Conservation (phyloP, 1,140 invertebrate species). For the Planococcus citri region DNA sequence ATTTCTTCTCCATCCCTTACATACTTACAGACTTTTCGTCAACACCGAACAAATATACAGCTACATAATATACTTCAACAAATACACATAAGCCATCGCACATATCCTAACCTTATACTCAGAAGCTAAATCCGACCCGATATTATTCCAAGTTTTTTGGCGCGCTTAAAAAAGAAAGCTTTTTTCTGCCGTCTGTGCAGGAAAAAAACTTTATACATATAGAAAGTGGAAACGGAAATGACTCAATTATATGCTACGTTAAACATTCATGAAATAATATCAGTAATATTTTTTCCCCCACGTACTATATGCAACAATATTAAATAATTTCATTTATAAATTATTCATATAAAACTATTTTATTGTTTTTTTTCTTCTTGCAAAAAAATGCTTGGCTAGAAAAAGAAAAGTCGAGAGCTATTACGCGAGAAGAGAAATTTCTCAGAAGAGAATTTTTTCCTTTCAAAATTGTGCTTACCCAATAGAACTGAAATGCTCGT, state of each 20-base stretch:
- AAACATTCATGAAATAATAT: slow-evolving; percentile 20
- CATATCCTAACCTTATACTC: background rate
- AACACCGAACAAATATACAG: too few species aligned
- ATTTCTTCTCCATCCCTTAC: too few species aligned
- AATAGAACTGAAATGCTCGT: background rate
- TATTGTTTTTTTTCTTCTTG: background rate
- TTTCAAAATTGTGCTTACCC: background rate
- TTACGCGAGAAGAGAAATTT: background rate
- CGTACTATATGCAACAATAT: slow-evolving; percentile 19
- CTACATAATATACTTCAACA: background rate
- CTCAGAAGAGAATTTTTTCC: background rate
- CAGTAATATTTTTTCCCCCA: slow-evolving; percentile 6
- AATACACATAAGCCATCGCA: background rate
- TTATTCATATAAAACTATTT: background rate
- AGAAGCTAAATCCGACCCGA: background rate
- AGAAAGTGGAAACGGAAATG: slow-evolving; percentile 13
- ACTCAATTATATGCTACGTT: slow-evolving; percentile 15
- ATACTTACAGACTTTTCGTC: too few species aligned
- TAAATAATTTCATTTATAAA: slow-evolving; percentile 5
- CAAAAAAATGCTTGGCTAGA: background rate
- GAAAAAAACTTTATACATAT: background rate
- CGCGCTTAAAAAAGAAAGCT: background rate
- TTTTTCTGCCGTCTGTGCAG: too few species aligned
- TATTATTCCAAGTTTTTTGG: background rate
- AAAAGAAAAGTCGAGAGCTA: background rate